Conservation (phyloP, 2,797 vertebrate species). For the Schizopygopsis malacanthus region DNA sequence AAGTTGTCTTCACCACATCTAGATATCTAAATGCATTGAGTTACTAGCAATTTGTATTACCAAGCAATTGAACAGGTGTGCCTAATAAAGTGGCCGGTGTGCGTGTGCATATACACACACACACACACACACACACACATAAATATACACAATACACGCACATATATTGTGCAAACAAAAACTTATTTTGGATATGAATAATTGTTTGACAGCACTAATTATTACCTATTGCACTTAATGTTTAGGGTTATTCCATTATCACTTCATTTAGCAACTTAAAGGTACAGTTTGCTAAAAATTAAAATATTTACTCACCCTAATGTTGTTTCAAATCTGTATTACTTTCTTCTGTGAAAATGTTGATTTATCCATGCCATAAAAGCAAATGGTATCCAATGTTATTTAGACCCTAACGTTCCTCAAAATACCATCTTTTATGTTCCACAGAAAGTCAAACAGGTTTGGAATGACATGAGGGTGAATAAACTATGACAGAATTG, state of each 20-base stretch:
- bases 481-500: background rate
- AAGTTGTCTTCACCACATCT: too few relatives aligned
- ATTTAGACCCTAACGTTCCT: background rate
- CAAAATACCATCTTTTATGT: background rate
- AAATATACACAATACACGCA: too few relatives aligned
- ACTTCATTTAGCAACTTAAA: background rate
- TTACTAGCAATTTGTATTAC: too few relatives aligned
- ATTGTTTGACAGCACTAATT: too few relatives aligned
- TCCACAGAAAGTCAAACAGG: background rate
- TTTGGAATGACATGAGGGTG: background rate
- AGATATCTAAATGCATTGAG: too few relatives aligned
- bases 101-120: too few relatives aligned
- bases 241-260: background rate
- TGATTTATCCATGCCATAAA: background rate
- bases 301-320: background rate
- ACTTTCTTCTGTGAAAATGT: background rate
- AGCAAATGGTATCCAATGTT: background rate
- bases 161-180: too few relatives aligned
- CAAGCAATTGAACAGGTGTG: too few relatives aligned
- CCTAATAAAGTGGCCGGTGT: too few relatives aligned
- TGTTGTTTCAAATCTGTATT: background rate
- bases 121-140: too few relatives aligned
- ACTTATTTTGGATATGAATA: too few relatives aligned
- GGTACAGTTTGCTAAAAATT: background rate
- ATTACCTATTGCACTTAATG: background rate